These are phyloP conservation scores for Archilochus colubris DNA, from an alignment of 2,113 vertebrate species.

Conservation along the genomic window DNA sequence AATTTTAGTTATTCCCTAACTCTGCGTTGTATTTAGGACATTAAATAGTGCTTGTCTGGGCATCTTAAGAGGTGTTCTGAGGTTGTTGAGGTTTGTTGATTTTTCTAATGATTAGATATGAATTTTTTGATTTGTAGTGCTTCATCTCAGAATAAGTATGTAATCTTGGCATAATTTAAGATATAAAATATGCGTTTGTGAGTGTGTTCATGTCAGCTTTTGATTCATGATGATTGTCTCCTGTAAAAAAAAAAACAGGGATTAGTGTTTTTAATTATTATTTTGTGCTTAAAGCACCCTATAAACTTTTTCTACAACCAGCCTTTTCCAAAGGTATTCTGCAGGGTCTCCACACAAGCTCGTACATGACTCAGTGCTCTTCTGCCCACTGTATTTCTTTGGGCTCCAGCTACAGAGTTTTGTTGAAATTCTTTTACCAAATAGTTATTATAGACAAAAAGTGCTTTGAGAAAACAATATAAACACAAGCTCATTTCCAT, in stretches of 20 bases:
- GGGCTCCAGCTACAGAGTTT: not conserved
- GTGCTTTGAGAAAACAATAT: not conserved
- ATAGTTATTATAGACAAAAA: not conserved
- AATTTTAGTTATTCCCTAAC: not conserved
- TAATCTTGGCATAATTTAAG: conserved; percentile 1
- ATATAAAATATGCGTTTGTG: not conserved
- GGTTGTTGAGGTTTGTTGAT: conserved; percentile 30
- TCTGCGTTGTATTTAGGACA: not conserved
- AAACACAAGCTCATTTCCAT: not conserved
- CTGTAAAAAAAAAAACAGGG: not conserved
- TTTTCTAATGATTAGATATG: conserved; percentile 39
- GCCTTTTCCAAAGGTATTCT: not conserved
- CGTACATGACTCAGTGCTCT: not conserved
- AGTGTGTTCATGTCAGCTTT: not conserved
- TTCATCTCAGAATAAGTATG: conserved; percentile 41
- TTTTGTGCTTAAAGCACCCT: not conserved
- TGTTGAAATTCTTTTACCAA: not conserved
- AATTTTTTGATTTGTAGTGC: conserved; percentile 44
- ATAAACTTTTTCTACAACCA: not conserved
- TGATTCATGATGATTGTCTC: not conserved
- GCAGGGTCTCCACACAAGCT: fast-evolving
- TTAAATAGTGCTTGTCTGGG: not conserved
- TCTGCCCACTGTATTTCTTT: not conserved
- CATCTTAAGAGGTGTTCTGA: not conserved
- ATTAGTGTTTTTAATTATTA: not conserved